Conservation (phyloP, 2,888 invertebrate genomes). For the Apotomis capreana region DNA sequence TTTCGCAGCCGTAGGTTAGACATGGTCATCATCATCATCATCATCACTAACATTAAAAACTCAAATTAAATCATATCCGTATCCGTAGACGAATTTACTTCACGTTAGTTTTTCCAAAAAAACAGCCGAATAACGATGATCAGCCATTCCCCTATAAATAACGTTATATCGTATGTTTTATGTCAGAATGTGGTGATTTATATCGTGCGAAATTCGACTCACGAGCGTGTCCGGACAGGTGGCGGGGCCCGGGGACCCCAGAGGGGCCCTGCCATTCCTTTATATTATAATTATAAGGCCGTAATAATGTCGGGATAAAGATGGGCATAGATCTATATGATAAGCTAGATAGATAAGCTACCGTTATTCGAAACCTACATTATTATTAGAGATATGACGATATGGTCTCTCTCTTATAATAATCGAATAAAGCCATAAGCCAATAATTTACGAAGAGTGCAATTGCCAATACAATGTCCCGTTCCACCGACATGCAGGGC, state of each 20-base stretch:
- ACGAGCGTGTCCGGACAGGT: conserved; percentile 34
- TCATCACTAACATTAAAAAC: too few relatives aligned
- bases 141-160: conserved; percentile 33
- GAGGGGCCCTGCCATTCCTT: conserved; percentile 4
- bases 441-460: too few relatives aligned
- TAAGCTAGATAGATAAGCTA: conserved; percentile 30
- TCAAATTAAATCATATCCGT: too few relatives aligned
- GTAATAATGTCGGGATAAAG: conserved; percentile 17
- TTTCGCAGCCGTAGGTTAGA: too few relatives aligned
- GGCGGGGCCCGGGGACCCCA: conserved; percentile 1
- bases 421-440: too few relatives aligned
- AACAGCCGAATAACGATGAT: conserved; percentile 36
- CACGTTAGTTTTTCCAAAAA: conserved; percentile 1
- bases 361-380: conserved; percentile 7
- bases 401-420: too few relatives aligned
- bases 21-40: too few relatives aligned
- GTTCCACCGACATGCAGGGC: too few relatives aligned
- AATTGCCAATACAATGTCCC: too few relatives aligned
- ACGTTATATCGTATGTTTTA: conserved; percentile 35
- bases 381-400: too few relatives aligned
- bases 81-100: too few relatives aligned
- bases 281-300: conserved; percentile 31
- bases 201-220: conserved; percentile 40
- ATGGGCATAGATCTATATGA: conserved; percentile 16
- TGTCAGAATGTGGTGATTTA: conserved; percentile 40